phyloP scores from a whole-genome alignment of 2,797 vertebrate species.

The Intellagama lesueurii region DNA sequence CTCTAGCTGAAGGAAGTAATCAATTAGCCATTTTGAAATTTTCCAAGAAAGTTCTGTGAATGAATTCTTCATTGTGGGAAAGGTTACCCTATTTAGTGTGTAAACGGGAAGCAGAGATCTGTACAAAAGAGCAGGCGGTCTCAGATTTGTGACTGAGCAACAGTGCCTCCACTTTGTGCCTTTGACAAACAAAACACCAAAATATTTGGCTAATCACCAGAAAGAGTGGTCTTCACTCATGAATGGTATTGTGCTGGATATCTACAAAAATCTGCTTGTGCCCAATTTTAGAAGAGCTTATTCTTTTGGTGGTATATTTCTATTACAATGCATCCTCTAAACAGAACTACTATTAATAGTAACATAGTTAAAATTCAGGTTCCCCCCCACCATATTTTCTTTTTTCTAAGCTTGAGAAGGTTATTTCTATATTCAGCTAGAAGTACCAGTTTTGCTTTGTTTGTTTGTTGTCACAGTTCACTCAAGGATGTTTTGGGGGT shows the following conservation, averaged over 20 bases:
- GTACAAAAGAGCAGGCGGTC: conserved; percentile 2
- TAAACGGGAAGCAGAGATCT: not conserved
- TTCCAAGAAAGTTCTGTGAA: conserved; percentile 40
- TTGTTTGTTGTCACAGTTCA: no score
- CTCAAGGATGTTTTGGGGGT: no score
- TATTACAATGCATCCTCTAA: no score
- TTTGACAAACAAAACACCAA: not conserved
- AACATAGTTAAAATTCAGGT: no score
- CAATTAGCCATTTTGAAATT: conserved; percentile 50
- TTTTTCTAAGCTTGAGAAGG: no score
- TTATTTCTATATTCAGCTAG: no score
- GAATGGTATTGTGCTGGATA: not conserved
- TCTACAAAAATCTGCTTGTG: no score
- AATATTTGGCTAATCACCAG: not conserved
- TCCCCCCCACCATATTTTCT: no score
- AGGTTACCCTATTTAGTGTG: conserved; percentile 55
- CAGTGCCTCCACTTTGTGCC: not conserved
- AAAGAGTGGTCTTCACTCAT: not conserved
- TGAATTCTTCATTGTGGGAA: conserved; percentile 32
- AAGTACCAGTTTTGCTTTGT: no score
- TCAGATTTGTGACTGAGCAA: not conserved
- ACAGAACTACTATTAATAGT: no score
- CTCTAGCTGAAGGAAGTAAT: conserved; percentile 48
- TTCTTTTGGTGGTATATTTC: no score
- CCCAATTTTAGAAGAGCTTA: no score